Evolutionary conservation across 2,888 invertebrate species (phyloP).

Genomic region (Oligia latruncula): DNA sequence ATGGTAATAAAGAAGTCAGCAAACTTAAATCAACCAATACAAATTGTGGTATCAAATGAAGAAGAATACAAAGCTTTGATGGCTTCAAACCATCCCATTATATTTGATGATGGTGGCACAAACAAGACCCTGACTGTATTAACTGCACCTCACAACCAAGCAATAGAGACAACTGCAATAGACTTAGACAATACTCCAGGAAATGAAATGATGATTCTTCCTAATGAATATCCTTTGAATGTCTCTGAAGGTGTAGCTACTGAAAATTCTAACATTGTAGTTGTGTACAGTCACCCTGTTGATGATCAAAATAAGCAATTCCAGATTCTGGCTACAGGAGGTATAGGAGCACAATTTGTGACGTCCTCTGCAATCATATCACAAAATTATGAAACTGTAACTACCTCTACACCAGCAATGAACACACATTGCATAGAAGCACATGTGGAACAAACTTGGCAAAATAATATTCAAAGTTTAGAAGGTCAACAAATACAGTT

Average conservation of each 20-base stretch:
- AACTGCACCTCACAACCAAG: constrained; percentile 75
- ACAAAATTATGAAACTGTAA: constrained; percentile 84
- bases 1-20: constrained; percentile 78
- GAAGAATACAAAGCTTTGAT: constrained; percentile 88
- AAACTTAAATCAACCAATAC: constrained; percentile 82
- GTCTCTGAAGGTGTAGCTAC: constrained; percentile 85
- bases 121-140: constrained; percentile 85
- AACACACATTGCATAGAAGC: constrained; percentile 81
- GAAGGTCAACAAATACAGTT: constrained; percentile 69
- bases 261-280: constrained; percentile 91
- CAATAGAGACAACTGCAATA: constrained; percentile 76
- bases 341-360: constrained; percentile 82
- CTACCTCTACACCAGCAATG: constrained; percentile 86
- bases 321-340: constrained; percentile 84
- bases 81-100: constrained; percentile 84
- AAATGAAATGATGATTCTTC: constrained; percentile 91
- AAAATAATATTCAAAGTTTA: constrained; percentile 72
- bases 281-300: constrained; percentile 91
- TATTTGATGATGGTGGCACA: constrained; percentile 82
- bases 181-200: constrained; percentile 88
- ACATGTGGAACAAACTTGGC: constrained; percentile 80
- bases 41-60: constrained; percentile 88
- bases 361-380: constrained; percentile 84
- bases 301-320: constrained; percentile 90
- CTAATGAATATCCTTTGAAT: constrained; percentile 90